phyloP scores from a whole-genome alignment of 2,888 invertebrate genomes.

The Philonicus albiceps region DNA sequence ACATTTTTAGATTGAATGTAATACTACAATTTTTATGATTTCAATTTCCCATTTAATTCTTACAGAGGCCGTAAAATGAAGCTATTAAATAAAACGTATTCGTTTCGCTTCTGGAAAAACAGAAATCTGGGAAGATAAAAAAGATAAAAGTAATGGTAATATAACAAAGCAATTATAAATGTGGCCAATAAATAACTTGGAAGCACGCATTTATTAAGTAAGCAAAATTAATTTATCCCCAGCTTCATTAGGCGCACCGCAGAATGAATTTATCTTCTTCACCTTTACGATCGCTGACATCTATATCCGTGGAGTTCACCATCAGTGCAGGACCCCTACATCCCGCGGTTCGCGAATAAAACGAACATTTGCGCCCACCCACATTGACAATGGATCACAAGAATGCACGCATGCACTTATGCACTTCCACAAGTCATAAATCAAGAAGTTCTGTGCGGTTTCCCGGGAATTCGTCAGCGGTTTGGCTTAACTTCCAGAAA shows the following conservation, averaged over 20 bases:
- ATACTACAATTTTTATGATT: not conserved
- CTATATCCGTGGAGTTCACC: slow-evolving; percentile 29
- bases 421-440: slow-evolving; percentile 47
- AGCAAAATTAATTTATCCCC: slow-evolving; percentile 28
- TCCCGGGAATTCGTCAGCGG: slow-evolving; percentile 44
- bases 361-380: slow-evolving; percentile 20
- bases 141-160: not conserved
- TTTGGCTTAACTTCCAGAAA: slow-evolving; percentile 33
- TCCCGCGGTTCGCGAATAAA: not conserved
- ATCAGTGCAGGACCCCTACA: not conserved
- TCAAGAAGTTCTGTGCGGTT: slow-evolving; percentile 42
- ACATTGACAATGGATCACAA: slow-evolving; percentile 36
- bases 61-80: not conserved
- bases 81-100: not conserved
- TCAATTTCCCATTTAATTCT: not conserved
- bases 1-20: not conserved
- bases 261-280: slow-evolving; percentile 15
- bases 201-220: not conserved
- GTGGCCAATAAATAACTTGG: not conserved
- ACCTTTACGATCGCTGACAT: slow-evolving; percentile 29
- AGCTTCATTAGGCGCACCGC: not conserved
- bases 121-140: not conserved
- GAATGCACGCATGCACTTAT: slow-evolving; percentile 44
- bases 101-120: not conserved
- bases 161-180: not conserved